Evolutionary conservation across 1,140 invertebrate genomes (phyloP).

Genomic region (Aphidius gifuensis): DNA sequence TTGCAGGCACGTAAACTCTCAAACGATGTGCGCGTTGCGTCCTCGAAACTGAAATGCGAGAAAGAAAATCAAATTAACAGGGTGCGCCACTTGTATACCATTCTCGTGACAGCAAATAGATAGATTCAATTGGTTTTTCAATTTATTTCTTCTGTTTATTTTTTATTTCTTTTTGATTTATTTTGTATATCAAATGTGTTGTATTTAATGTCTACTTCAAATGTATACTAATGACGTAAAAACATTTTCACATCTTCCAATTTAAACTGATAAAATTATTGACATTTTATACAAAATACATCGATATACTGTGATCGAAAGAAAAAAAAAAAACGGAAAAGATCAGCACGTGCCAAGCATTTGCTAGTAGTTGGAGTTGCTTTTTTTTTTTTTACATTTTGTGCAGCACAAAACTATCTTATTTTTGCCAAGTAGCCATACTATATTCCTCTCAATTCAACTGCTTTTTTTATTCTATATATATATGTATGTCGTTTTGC

Average conservation of each 20-base stretch:
- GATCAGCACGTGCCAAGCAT: conserved; percentile 24
- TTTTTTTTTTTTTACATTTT: conserved; percentile 8
- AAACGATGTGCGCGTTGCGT: conserved; percentile 22
- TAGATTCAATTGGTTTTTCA: conserved; percentile 23
- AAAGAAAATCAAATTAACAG: conserved; percentile 50
- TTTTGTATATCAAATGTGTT: not conserved
- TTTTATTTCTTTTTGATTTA: not conserved
- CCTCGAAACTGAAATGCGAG: conserved; percentile 41
- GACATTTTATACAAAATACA: not conserved
- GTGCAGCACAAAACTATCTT: conserved; percentile 10
- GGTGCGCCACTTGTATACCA: conserved; percentile 24
- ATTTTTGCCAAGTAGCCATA: not conserved
- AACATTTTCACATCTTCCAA: too few species aligned
- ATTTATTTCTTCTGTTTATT: not conserved
- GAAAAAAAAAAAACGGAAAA: not conserved
- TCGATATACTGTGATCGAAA: too few species aligned
- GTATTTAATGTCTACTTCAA: too few species aligned
- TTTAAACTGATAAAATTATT: not conserved
- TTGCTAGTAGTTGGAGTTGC: conserved; percentile 8
- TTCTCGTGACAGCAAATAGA: conserved; percentile 18
- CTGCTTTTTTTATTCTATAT: not conserved
- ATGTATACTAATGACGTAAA: too few species aligned
- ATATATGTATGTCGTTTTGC: conserved; percentile 19
- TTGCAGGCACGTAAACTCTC: conserved; percentile 42
- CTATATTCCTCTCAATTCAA: too few species aligned